phyloP scores from a whole-genome alignment of 1,140 invertebrate genomes.

The Acromyrmex heyeri region DNA sequence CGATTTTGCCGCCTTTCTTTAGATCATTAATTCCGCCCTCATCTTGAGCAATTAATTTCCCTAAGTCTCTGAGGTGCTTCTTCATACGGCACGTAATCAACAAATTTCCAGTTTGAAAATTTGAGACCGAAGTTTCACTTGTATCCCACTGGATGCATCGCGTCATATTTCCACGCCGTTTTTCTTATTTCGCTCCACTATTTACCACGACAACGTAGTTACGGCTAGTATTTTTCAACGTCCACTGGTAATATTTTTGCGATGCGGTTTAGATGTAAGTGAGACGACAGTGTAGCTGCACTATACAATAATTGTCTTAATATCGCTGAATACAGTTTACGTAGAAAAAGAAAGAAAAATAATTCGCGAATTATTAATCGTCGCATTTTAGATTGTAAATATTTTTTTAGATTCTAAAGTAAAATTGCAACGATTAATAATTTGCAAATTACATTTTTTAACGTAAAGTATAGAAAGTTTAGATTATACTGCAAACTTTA shows the following conservation, averaged over 20 bases:
- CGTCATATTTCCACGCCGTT: conserved; percentile 60
- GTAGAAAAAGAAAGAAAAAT: background rate
- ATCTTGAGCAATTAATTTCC: conserved; percentile 52
- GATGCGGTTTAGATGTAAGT: conserved; percentile 1
- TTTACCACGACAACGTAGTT: conserved; percentile 62
- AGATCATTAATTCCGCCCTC: conserved; percentile 34
- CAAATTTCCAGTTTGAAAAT: conserved; percentile 60
- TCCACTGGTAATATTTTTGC: conserved; percentile 51
- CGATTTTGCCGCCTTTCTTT: background rate
- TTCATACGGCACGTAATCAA: conserved; percentile 44
- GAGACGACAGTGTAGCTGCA: background rate
- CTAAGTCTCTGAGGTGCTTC: conserved; percentile 48
- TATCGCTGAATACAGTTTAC: conserved; percentile 5
- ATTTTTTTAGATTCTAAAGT: too few relatives aligned
- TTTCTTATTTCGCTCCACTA: conserved; percentile 55
- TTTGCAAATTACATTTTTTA: too few relatives aligned
- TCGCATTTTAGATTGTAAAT: background rate
- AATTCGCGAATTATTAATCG: conserved; percentile 21
- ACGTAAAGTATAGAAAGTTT: too few relatives aligned
- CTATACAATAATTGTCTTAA: conserved; percentile 25
- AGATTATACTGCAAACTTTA: too few relatives aligned
- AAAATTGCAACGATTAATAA: too few relatives aligned
- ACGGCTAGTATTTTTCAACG: conserved; percentile 58
- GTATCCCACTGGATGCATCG: conserved; percentile 57
- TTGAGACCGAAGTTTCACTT: conserved; percentile 43